phyloP scores from a whole-genome alignment of 2,888 invertebrate genomes.

The Leuctra nigra region DNA sequence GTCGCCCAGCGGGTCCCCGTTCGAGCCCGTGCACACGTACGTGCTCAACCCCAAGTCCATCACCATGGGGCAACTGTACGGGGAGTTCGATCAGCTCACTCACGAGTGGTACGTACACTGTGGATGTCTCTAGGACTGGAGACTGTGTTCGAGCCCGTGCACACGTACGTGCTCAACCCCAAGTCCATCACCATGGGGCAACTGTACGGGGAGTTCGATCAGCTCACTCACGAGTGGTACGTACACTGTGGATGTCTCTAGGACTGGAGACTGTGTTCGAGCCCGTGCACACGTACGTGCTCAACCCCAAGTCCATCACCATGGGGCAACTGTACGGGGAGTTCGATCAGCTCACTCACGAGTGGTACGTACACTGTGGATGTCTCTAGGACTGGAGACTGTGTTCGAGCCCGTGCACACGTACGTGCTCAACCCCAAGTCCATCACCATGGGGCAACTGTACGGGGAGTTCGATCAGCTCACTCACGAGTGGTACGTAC shows the following conservation, averaged over 20 bases:
- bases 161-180: slow-evolving; percentile 63
- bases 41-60: slow-evolving; percentile 76
- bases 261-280: slow-evolving; percentile 64
- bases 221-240: slow-evolving; percentile 73
- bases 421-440: slow-evolving; percentile 69
- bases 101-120: slow-evolving; percentile 63
- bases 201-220: slow-evolving; percentile 75
- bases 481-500: slow-evolving; percentile 67
- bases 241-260: too few species aligned
- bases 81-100: slow-evolving; percentile 71
- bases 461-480: slow-evolving; percentile 75
- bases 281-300: slow-evolving; percentile 52
- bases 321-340: slow-evolving; percentile 83
- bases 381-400: too few species aligned
- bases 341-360: slow-evolving; percentile 71
- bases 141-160: slow-evolving; percentile 56
- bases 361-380: slow-evolving; percentile 58
- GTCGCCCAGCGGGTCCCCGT: slow-evolving; percentile 63
- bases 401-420: slow-evolving; percentile 58
- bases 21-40: slow-evolving; percentile 54
- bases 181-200: slow-evolving; percentile 81
- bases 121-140: too few species aligned
- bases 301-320: slow-evolving; percentile 78
- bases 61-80: slow-evolving; percentile 80
- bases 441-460: slow-evolving; percentile 79